Percentiles rank a stretch among this genome's conserved stretches.
phyloP scores from a whole-genome alignment of 2,797 vertebrate species.

The Mormyrus hasselquistii region DNA sequence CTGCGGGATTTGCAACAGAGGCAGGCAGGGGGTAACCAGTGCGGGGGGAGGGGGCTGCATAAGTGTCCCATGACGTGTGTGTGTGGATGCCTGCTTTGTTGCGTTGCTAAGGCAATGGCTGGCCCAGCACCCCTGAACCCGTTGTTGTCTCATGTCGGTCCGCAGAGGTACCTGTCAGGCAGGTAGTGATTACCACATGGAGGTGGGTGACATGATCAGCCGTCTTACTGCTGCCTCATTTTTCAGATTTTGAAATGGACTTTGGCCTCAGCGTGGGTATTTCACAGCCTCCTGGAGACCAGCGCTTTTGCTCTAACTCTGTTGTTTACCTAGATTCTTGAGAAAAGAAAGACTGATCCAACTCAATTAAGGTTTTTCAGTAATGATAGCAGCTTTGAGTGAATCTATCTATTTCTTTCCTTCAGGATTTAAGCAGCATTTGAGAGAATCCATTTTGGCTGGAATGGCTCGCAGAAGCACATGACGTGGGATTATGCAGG shows the following conservation, averaged over 20 bases:
- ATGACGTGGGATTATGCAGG: not conserved
- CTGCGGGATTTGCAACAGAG: conserved; percentile 36
- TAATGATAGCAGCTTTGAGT: not conserved
- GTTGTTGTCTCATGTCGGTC: not conserved
- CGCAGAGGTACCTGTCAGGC: conserved; percentile 2
- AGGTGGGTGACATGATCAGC: not conserved
- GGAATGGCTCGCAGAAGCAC: not conserved
- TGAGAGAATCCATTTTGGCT: not conserved
- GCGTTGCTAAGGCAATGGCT: conserved; percentile 31
- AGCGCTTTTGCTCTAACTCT: not conserved
- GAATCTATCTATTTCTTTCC: not conserved
- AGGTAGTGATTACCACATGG: not conserved
- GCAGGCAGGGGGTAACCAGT: conserved; percentile 20
- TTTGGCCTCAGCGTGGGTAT: not conserved
- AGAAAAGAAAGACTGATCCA: not conserved
- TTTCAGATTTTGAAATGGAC: not conserved
- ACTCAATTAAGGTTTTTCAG: not conserved
- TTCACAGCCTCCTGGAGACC: not conserved
- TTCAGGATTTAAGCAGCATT: not conserved
- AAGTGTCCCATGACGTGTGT: conserved; percentile 40
- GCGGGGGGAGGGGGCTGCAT: conserved; percentile 32
- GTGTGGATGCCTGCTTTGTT: conserved; percentile 32
- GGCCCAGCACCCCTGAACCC: not conserved
- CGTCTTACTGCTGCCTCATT: not conserved
- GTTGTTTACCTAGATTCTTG: conserved; percentile 1